Base-by-base conservation (phyloP, 2,888 invertebrate species). In the Ormyrus rosae region DNA sequence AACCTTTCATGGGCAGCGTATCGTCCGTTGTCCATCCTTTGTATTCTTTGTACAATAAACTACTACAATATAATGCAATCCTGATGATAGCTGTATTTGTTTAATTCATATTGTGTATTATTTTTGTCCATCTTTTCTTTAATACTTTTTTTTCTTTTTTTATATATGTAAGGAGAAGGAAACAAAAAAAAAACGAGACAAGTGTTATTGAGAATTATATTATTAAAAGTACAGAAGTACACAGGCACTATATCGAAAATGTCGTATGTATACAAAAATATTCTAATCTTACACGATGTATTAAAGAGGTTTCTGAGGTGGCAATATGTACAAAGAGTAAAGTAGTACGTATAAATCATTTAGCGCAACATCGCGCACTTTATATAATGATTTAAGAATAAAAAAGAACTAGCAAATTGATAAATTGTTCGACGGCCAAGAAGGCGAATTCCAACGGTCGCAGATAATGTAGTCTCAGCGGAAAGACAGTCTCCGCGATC, bases 251-350 rank as follows among this genome's bases (percentile, higher is more conserved):
- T 87, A 88, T 78, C 82, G 82, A 79, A 84, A 81, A 84, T 82
- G 76, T 34, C 34, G 34, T 78, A 83, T 87, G 86, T 86, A 87
- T 89, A 89, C 86, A 89, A 89, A 89, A 88, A 87, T 89, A 88
- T 86, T 85, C 86, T 89, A 88, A 81, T 83, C 86, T 88, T 87
- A 87, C 84, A 83, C 85, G 87, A 83, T 82, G 83, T 81, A 82
- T 82, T 72, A 80, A 86, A 88, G 88, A 89, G 87, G 82, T 87
- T 88, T 84, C 83, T 85, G 83, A 87, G 84, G 85, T 89, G 85
- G 84, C 84, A 85, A 82, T 89, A 90, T 90, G 86, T 90, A 90
- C 90, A 90, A 88, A 81, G 86, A 86, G 83, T 85, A 84, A 83
- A 85, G 85, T 83, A 86, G 85, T 86, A 78, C 81, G 81, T 85